A percentile compares a stretch with the other conserved stretches of the same genome.
These are phyloP conservation scores for Drosophila pseudotakahashii DNA, from an alignment of 2,888 invertebrate genomes.

Conservation along the genomic window DNA sequence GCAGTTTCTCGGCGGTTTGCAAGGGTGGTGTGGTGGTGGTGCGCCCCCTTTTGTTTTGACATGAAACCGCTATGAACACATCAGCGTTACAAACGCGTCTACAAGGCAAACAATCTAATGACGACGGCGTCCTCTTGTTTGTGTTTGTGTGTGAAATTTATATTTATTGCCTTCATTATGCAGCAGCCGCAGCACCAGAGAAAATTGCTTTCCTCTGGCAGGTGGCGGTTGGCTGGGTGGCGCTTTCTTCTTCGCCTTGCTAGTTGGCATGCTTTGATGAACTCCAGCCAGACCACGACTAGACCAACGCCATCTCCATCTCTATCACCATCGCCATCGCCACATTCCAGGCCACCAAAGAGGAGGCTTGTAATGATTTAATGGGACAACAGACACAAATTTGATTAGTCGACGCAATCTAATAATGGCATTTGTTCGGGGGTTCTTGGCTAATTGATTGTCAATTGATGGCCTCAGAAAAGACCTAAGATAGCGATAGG, in stretches of 20 bases:
- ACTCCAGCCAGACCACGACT: conserved; percentile 21
- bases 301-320: not conserved
- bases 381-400: conserved; percentile 47
- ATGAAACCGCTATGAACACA: conserved; percentile 84
- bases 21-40: conserved; percentile 1
- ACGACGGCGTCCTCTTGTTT: conserved; percentile 58
- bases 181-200: conserved; percentile 58
- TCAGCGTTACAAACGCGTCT: conserved; percentile 77
- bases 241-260: not conserved
- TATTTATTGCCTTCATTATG: conserved; percentile 80
- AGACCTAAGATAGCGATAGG: not conserved
- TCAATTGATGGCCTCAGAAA: conserved; percentile 1
- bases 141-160: conserved; percentile 73
- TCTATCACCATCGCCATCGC: not conserved
- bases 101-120: conserved; percentile 80
- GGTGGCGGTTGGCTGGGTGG: conserved; percentile 45
- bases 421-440: conserved; percentile 28
- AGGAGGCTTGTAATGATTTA: conserved; percentile 60
- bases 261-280: conserved; percentile 19
- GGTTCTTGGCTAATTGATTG: conserved; percentile 24
- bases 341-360: conserved; percentile 1
- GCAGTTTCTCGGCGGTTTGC: conserved; percentile 1
- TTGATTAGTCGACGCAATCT: conserved; percentile 53
- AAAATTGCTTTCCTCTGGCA: conserved; percentile 49
- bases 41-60: conserved; percentile 83